Evolutionary conservation across 2,113 vertebrate species (phyloP).

Genomic region (Cinclus cinclus): DNA sequence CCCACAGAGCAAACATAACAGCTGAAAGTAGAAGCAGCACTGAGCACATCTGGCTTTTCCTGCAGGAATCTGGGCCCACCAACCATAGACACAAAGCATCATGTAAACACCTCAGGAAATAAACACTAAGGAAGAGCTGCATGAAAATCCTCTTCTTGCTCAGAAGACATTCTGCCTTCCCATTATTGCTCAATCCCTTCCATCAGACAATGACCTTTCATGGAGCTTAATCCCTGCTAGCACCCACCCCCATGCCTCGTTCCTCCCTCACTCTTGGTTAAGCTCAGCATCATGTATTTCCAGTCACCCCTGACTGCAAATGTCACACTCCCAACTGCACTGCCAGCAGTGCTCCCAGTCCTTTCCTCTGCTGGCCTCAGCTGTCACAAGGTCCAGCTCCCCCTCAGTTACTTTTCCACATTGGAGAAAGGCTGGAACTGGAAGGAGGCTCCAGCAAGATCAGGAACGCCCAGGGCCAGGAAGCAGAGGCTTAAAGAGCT

Average conservation of each 20-base stretch:
- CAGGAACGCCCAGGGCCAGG: background rate
- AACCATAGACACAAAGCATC: background rate
- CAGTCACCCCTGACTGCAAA: background rate
- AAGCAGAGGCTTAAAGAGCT: background rate
- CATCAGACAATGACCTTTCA: background rate
- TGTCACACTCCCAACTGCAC: background rate
- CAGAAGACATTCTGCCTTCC: background rate
- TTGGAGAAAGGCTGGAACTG: background rate
- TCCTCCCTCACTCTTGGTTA: background rate
- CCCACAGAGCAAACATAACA: background rate
- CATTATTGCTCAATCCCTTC: background rate
- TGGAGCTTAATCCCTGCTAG: background rate
- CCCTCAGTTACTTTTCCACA: background rate
- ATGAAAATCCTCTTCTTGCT: background rate
- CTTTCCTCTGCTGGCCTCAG: background rate
- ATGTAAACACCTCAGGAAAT: background rate
- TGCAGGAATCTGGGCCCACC: background rate
- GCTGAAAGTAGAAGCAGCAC: background rate
- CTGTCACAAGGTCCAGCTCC: background rate
- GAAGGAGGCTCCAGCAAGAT: background rate
- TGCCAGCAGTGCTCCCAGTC: slow-evolving; percentile 9
- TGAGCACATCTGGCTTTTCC: background rate
- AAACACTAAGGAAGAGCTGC: background rate
- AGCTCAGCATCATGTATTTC: background rate
- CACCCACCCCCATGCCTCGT: background rate